phyloP scores from a whole-genome alignment of 2,797 vertebrate species.

The Eremophila alpestris region DNA sequence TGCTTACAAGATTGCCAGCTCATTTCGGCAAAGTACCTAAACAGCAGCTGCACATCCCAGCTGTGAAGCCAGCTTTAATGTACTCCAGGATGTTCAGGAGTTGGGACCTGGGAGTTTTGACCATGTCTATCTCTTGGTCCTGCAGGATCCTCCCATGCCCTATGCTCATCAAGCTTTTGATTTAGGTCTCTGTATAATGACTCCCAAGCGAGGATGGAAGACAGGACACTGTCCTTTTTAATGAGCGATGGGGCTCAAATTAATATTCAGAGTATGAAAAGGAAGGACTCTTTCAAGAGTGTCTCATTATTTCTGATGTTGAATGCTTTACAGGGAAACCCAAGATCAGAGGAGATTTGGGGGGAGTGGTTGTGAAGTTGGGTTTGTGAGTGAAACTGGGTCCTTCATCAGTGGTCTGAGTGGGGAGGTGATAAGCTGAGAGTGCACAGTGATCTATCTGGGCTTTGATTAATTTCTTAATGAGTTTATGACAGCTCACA shows the following conservation, averaged over 20 bases:
- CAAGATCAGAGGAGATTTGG: conserved; percentile 32
- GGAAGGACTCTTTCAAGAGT: not conserved
- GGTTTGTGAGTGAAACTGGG: not conserved
- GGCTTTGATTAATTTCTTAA: conserved; percentile 59
- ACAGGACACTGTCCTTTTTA: not conserved
- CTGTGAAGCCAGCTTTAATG: not conserved
- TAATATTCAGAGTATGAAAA: conserved; percentile 6
- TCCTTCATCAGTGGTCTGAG: not conserved
- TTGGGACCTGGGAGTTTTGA: not conserved
- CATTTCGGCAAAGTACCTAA: not conserved
- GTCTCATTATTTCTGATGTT: conserved; percentile 51
- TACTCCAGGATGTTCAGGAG: not conserved
- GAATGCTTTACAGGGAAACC: not conserved
- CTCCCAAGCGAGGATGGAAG: not conserved
- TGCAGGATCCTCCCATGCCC: not conserved
- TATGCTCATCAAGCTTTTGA: not conserved
- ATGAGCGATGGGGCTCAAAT: conserved; percentile 27
- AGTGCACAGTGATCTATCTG: not conserved
- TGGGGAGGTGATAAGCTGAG: not conserved
- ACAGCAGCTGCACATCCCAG: not conserved
- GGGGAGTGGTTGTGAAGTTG: not conserved
- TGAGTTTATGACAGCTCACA: not conserved
- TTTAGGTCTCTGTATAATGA: not conserved
- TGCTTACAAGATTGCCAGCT: not conserved
- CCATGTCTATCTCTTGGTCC: not conserved